Evolutionary conservation across 2,113 vertebrate species (phyloP).

Genomic region (Puntigrus tetrazona): DNA sequence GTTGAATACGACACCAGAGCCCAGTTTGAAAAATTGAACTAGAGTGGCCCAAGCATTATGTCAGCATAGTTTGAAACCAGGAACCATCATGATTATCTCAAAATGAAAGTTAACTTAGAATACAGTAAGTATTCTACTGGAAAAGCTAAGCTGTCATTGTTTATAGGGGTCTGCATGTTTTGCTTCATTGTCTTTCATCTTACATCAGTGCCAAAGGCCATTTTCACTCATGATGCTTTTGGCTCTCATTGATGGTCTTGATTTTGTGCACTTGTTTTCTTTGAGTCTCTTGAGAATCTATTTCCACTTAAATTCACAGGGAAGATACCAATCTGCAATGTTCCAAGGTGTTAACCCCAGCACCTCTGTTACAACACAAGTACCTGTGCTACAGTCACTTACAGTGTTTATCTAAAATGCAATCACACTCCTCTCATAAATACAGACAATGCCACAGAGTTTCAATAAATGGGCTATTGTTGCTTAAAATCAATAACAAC

Average conservation of each 20-base stretch:
- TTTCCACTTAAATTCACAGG: slow-evolving; percentile 62
- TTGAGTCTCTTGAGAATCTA: slow-evolving; percentile 49
- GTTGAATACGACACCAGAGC: background rate
- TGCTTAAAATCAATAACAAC: slow-evolving; percentile 69
- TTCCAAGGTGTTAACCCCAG: slow-evolving; percentile 65
- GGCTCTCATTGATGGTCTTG: slow-evolving; percentile 26
- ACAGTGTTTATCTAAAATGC: slow-evolving; percentile 70
- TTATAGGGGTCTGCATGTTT: background rate
- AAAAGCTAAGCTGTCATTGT: background rate
- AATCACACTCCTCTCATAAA: slow-evolving; percentile 68
- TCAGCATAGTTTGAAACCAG: background rate
- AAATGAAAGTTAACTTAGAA: background rate
- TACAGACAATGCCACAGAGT: slow-evolving; percentile 60
- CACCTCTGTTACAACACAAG: slow-evolving; percentile 55
- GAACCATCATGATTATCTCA: background rate
- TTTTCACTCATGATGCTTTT: slow-evolving; percentile 15
- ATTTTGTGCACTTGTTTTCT: slow-evolving; percentile 23
- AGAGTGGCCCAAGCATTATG: background rate
- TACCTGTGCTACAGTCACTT: slow-evolving; percentile 48
- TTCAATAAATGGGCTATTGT: slow-evolving; percentile 63
- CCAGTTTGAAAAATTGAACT: background rate
- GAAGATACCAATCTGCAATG: slow-evolving; percentile 64
- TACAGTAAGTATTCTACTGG: background rate
- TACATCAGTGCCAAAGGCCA: background rate
- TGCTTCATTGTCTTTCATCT: slow-evolving; percentile 11